Evolutionary conservation across 2,797 vertebrate species (phyloP), one percentile per base, ranked within the genome.

Genomic region (Tiaroga cobitis): DNA sequence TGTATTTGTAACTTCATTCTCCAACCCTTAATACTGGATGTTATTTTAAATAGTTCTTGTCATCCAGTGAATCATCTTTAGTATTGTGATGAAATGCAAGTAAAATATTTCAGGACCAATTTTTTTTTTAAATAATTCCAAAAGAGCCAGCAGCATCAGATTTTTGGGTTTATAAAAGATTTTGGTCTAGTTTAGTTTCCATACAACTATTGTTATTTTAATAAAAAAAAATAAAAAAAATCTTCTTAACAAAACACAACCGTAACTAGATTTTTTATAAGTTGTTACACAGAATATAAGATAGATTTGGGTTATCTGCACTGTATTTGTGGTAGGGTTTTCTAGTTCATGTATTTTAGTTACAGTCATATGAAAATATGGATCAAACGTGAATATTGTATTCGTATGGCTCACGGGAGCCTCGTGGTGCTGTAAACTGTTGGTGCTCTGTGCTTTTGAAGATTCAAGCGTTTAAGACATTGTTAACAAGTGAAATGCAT

Each of bases 321-420:
- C 81, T 83, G 81, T 75, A 15, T 67, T 75, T 67, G 72, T 83
- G 21, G 13, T 80, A 65, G 32, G 4, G 11, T 67, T 49, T 67
- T 67, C 2, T 19, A 43, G 37, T 41, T 46, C 7, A 43, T 61
- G 37, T 70, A 29, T 67, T 68, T 51, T 49, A 34, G 9, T 63
- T 43, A 18, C 18, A 41, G 16, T 79, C 10, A 32, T 65, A 15
- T 63, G 54, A 49, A 8, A 68, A 68, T 81, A n/a, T 54, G 81
- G 59, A 49, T 75, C 21, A 16, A 65, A 61, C 51, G 63, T 68
- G 61, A 56, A 24, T 83, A 8, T 67, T 67, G 81, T 74, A 2
- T n/a, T 75, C 0, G 5, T 68, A 63, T 24, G 32, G 63, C 63
- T 69, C 63, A 51, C 4, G 13, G 32, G 69, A 61, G 54, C 15